Evolutionary conservation across 2,113 vertebrate species (phyloP).

Genomic region (Antidorcas marsupialis): DNA sequence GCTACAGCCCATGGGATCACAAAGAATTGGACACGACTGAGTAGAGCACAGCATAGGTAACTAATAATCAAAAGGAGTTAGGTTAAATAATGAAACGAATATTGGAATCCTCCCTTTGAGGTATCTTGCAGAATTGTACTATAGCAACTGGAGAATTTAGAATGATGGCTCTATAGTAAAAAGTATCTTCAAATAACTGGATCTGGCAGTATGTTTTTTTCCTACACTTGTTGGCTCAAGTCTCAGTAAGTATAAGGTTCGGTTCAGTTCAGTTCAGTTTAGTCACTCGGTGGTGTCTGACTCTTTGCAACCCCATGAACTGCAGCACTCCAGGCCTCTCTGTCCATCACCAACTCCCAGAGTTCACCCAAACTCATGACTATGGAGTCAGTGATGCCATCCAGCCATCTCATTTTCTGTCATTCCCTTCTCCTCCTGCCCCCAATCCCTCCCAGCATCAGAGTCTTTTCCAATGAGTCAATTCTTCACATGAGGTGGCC

Average conservation of each 20-base stretch:
- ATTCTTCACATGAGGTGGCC: too few relatives aligned
- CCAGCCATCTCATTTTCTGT: too few relatives aligned
- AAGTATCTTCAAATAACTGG: background rate
- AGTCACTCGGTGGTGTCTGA: rapidly evolving
- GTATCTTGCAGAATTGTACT: background rate
- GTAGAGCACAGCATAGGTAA: background rate
- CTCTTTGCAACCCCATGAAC: too few relatives aligned
- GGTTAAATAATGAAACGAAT: background rate
- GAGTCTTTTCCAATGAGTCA: too few relatives aligned
- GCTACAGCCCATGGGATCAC: rapidly evolving
- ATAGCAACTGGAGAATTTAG: background rate
- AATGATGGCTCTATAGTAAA: background rate
- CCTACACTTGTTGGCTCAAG: too few relatives aligned
- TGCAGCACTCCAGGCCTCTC: too few relatives aligned
- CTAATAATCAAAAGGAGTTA: background rate
- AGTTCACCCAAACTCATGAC: too few relatives aligned
- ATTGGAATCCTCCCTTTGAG: background rate
- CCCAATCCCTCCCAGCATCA: too few relatives aligned
- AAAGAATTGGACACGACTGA: background rate
- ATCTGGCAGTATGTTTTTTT: background rate
- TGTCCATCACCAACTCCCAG: too few relatives aligned
- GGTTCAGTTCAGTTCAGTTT: rapidly evolving
- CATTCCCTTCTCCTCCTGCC: too few relatives aligned
- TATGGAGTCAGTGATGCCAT: too few relatives aligned
- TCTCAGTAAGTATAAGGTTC: background rate